A percentile compares a stretch with the other conserved stretches of the same genome.
Conservation (phyloP, 2,113 vertebrate genomes). For the Ammodytes dubius region DNA sequence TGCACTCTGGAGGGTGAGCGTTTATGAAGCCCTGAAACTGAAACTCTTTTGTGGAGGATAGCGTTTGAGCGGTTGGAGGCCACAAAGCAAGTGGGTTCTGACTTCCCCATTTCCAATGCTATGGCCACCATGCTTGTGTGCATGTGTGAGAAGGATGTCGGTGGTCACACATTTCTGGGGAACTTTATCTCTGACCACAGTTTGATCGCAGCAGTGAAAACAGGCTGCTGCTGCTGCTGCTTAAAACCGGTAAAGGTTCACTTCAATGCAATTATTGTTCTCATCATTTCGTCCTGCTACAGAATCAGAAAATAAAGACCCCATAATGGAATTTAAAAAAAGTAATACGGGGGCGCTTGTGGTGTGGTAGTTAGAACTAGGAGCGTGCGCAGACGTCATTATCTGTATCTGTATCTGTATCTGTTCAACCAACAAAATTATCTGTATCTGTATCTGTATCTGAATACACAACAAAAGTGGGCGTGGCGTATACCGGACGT, state of each 20-base stretch:
- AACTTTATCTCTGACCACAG: not conserved
- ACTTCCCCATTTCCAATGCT: not conserved
- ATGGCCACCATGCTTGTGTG: not conserved
- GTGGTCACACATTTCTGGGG: not conserved
- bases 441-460: too few species aligned
- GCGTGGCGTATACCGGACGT: too few species aligned
- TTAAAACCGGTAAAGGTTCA: not conserved
- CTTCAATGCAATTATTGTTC: not conserved
- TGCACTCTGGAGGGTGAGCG: not conserved
- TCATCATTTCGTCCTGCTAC: not conserved
- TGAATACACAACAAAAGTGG: too few species aligned
- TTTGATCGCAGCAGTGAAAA: not conserved
- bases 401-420: too few species aligned
- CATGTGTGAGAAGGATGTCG: conserved; percentile 11
- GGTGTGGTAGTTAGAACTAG: too few species aligned
- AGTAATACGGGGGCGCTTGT: too few species aligned
- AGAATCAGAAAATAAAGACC: not conserved
- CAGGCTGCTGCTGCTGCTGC: not conserved
- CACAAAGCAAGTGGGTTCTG: not conserved
- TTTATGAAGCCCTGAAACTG: not conserved
- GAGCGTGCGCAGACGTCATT: too few species aligned
- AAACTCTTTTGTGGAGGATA: not conserved
- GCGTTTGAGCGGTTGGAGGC: not conserved
- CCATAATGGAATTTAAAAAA: too few species aligned
- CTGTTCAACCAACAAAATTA: too few species aligned